These are phyloP conservation scores for Macrobrachium rosenbergii DNA, from an alignment of 1,140 invertebrate species.

Conservation along the genomic window DNA sequence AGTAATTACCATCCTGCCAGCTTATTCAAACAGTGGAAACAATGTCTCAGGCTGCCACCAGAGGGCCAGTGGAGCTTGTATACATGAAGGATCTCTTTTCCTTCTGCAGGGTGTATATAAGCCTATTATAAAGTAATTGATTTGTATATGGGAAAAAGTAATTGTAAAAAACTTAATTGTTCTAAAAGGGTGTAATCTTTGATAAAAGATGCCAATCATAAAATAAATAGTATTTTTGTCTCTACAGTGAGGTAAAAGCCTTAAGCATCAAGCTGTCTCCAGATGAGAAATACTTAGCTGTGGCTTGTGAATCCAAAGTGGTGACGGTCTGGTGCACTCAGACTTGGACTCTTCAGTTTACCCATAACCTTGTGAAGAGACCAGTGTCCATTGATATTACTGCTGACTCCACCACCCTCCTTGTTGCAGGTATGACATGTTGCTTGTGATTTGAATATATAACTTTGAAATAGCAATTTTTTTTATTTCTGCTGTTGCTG, in stretches of 20 bases:
- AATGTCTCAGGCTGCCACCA: too few species aligned
- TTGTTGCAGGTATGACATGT: slow-evolving; percentile 17
- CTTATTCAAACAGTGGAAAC: too few species aligned
- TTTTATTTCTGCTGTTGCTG: not conserved
- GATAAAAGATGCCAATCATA: not conserved
- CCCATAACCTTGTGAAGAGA: slow-evolving; percentile 26
- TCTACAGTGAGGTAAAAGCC: not conserved
- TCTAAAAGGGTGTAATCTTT: too few species aligned
- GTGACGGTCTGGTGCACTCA: slow-evolving; percentile 27
- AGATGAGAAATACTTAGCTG: slow-evolving; percentile 33
- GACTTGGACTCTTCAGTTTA: slow-evolving; percentile 2
- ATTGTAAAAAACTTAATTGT: too few species aligned
- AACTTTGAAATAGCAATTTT: not conserved
- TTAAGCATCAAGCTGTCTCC: not conserved
- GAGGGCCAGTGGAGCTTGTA: too few species aligned
- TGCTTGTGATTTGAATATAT: not conserved
- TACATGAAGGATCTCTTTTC: too few species aligned
- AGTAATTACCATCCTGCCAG: too few species aligned
- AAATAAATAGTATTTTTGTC: not conserved
- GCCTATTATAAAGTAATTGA: too few species aligned
- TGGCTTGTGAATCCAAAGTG: slow-evolving; percentile 16
- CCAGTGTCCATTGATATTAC: slow-evolving; percentile 26
- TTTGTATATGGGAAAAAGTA: too few species aligned
- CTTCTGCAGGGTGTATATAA: too few species aligned
- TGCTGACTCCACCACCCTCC: slow-evolving; percentile 11